These are phyloP conservation scores for Novumbra hubbsi DNA, from an alignment of 2,797 vertebrate species.

Conservation along the genomic window DNA sequence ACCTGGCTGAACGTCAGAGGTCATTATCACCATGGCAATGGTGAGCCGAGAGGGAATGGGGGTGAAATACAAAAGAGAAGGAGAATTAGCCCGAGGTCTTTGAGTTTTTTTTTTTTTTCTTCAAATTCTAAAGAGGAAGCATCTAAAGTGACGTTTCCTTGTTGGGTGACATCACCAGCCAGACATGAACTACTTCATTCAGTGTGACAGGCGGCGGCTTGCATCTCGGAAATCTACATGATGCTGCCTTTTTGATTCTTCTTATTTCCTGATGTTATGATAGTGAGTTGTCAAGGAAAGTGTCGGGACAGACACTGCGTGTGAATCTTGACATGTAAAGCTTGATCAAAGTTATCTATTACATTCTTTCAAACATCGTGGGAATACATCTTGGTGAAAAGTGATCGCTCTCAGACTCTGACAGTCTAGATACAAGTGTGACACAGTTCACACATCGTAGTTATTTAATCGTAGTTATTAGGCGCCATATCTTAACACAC, in stretches of 20 bases:
- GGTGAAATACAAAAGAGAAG: slow-evolving; percentile 1
- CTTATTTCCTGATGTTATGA: slow-evolving; percentile 32
- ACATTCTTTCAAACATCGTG: slow-evolving; percentile 13
- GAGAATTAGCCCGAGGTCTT: slow-evolving; percentile 15
- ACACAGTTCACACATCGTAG: slow-evolving; percentile 44
- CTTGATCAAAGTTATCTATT: neutral
- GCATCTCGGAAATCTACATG: slow-evolving; percentile 40
- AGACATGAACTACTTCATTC: slow-evolving; percentile 42
- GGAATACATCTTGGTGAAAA: slow-evolving; percentile 22
- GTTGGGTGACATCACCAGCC: slow-evolving; percentile 47
- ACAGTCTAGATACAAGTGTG: slow-evolving; percentile 34
- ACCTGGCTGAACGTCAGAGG: slow-evolving; percentile 51
- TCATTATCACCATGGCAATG: slow-evolving; percentile 55
- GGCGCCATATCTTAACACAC: neutral
- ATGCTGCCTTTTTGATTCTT: slow-evolving; percentile 47
- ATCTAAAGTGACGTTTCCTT: slow-evolving; percentile 39
- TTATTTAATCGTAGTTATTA: slow-evolving; percentile 30
- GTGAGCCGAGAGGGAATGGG: slow-evolving; percentile 24
- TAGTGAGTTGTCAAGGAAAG: slow-evolving; percentile 18
- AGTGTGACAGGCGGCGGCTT: slow-evolving; percentile 47
- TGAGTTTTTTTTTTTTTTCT: slow-evolving; percentile 19
- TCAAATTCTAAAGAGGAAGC: slow-evolving; percentile 37
- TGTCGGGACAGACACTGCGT: neutral
- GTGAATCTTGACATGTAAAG: neutral
- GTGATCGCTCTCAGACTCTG: slow-evolving; percentile 11